phyloP scores from a whole-genome alignment of 2,113 vertebrate genomes.

The Lethenteron reissneri region DNA sequence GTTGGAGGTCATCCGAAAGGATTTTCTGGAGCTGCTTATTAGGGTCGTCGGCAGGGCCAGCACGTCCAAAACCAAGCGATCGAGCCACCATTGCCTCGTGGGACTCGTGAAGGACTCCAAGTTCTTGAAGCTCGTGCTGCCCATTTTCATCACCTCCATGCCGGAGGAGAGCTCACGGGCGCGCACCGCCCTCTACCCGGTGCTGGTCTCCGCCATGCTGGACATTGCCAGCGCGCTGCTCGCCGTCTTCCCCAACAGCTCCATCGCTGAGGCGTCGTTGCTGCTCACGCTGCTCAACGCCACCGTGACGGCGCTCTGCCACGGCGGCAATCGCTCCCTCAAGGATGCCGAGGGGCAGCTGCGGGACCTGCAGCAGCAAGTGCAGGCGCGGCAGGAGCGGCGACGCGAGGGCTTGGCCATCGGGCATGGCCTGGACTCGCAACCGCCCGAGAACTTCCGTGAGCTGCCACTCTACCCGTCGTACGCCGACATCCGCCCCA shows the following conservation, averaged over 20 bases:
- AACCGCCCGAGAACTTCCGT: slow-evolving; percentile 30
- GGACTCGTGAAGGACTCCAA: slow-evolving; percentile 40
- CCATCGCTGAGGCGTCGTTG: slow-evolving; percentile 35
- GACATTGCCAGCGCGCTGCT: slow-evolving; percentile 27
- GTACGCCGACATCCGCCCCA: slow-evolving; percentile 35
- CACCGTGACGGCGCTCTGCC: slow-evolving; percentile 35
- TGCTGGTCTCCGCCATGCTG: slow-evolving; percentile 37
- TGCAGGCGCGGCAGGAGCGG: slow-evolving; percentile 41
- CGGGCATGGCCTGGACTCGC: slow-evolving; percentile 36
- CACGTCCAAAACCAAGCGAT: slow-evolving; percentile 29
- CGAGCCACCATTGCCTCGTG: slow-evolving; percentile 37
- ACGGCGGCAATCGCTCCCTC: slow-evolving; percentile 31
- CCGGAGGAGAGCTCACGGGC: slow-evolving; percentile 22
- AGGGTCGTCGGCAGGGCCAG: slow-evolving; percentile 45
- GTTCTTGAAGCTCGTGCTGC: slow-evolving; percentile 40
- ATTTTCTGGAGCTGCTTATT: slow-evolving; percentile 42
- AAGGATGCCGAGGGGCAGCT: slow-evolving; percentile 31
- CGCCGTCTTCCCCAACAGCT: slow-evolving; percentile 41
- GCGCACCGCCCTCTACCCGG: slow-evolving; percentile 32
- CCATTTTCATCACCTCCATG: slow-evolving; percentile 39
- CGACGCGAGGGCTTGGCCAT: slow-evolving; percentile 31
- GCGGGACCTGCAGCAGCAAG: slow-evolving; percentile 26
- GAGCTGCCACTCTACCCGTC: slow-evolving; percentile 49
- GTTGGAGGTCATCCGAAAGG: slow-evolving; percentile 25
- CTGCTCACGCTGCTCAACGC: slow-evolving; percentile 31